Evolutionary conservation across 2,797 vertebrate genomes (phyloP).

Genomic region (Phrynocephalus forsythii): DNA sequence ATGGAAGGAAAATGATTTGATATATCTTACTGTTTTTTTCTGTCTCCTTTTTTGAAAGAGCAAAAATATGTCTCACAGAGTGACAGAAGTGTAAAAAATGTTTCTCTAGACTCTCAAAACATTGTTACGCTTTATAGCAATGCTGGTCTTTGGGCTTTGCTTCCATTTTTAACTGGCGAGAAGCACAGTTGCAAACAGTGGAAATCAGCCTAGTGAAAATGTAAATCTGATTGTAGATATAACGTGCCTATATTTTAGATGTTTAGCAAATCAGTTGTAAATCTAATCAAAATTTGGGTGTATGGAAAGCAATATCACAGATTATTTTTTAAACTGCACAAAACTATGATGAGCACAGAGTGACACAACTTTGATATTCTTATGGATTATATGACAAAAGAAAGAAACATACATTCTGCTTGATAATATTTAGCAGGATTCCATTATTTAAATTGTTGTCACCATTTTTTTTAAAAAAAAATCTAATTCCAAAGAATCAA

Average conservation of each 20-base stretch:
- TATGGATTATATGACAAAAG: not conserved
- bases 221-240: constrained; percentile 7
- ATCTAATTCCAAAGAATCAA: not conserved
- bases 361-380: not conserved
- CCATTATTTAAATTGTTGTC: not conserved
- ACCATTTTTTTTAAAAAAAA: no score
- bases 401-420: not conserved
- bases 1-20: constrained; percentile 57
- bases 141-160: constrained; percentile 31
- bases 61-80: constrained; percentile 20
- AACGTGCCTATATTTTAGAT: not conserved
- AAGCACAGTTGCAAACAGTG: constrained; percentile 19
- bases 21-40: constrained; percentile 48
- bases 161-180: constrained; percentile 35
- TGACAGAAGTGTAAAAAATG: constrained; percentile 41
- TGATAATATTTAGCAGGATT: not conserved
- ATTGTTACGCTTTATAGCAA: constrained; percentile 42
- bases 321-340: not conserved
- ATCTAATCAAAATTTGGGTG: not conserved
- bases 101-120: constrained; percentile 42
- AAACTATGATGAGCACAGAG: not conserved
- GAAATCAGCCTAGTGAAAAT: constrained; percentile 23
- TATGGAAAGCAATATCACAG: not conserved
- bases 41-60: constrained; percentile 18
- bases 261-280: not conserved